Conservation (phyloP, 2,888 invertebrate genomes). For the Spicauda simplicius region DNA sequence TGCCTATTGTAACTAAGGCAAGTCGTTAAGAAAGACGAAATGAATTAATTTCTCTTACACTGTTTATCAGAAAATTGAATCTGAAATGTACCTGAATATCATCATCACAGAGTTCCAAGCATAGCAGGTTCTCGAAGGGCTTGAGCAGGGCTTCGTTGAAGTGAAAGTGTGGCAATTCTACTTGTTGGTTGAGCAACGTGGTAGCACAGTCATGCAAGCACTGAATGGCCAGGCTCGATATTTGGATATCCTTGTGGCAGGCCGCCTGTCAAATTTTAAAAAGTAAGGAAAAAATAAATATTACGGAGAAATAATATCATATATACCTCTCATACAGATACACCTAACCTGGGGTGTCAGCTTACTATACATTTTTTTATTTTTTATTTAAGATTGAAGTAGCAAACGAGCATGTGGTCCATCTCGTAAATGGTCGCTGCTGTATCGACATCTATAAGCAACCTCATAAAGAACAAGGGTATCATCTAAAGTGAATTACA, state of each 20-base stretch:
- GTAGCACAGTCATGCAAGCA: slow-evolving; percentile 97
- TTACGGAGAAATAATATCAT: too few relatives aligned
- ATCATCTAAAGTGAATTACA: too few relatives aligned
- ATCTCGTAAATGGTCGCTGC: too few relatives aligned
- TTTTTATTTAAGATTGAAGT: too few relatives aligned
- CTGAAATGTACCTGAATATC: slow-evolving; percentile 91
- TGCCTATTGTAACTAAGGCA: too few relatives aligned
- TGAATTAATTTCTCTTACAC: too few relatives aligned
- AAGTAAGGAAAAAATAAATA: not conserved
- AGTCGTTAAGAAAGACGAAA: not conserved
- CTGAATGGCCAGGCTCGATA: slow-evolving; percentile 95
- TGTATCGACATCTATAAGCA: too few relatives aligned
- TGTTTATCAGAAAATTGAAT: not conserved
- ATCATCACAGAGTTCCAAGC: slow-evolving; percentile 95
- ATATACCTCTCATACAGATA: too few relatives aligned
- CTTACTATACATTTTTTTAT: too few relatives aligned
- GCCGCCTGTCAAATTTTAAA: slow-evolving; percentile 87
- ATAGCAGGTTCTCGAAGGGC: slow-evolving; percentile 97
- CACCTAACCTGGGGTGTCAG: too few relatives aligned
- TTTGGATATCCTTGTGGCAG: slow-evolving; percentile 94
- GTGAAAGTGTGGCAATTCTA: slow-evolving; percentile 96
- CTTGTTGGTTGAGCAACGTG: slow-evolving; percentile 93
- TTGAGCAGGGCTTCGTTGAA: slow-evolving; percentile 97
- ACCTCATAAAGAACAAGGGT: too few relatives aligned
- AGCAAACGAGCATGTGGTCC: too few relatives aligned